Evolutionary conservation across 2,113 vertebrate species (phyloP), one percentile per base, ranked within the genome.

Genomic region (Oxyura jamaicensis): DNA sequence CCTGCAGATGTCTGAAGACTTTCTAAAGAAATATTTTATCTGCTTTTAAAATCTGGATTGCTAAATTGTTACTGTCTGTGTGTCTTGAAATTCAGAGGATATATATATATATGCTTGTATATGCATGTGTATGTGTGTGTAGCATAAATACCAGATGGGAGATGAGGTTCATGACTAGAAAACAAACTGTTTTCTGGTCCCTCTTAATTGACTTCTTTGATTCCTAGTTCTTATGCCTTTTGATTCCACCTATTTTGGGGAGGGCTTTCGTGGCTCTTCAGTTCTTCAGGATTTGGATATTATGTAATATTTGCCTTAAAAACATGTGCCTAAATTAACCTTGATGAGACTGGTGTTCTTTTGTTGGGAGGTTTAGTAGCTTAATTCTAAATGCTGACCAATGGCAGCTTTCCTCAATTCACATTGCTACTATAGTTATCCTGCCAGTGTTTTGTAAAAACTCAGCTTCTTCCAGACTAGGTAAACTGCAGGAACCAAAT

Each of bases 131-230:
- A 25, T 58, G 28, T 79, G 65, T 82, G 39, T 71, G 59, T 71
- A 82, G 26, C 88, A 42, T 84, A 95, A 97, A 95, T 95, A 91
- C 80, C 83, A 91, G 92, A 86, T 81, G 83, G 92, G 42, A 92
- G 28, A 86, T 52, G 81, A 89, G 52, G 36, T 84, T 84, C 62
- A 67, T 68, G 66, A 56, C 86, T 93, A 36, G 31, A 72, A 88
- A 92, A 72, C 53, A 87, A 88, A 83, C 79, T 77, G 46, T 75
- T 92, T 93, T 75, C 29, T 82, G 71, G 42, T 72, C 46, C 86
- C 36, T 86, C 31, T 53, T 69, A 83, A 81, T 50, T 88, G 17
- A 63, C 25, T 66, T 67, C 44, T 90, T 79, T 4, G 26, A 26
- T 93, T 88, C 7, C 31, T 74, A 63, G 39, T 81, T 91, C 55